Conservation (phyloP, 2,797 vertebrate species). For the Tiaroga cobitis region DNA sequence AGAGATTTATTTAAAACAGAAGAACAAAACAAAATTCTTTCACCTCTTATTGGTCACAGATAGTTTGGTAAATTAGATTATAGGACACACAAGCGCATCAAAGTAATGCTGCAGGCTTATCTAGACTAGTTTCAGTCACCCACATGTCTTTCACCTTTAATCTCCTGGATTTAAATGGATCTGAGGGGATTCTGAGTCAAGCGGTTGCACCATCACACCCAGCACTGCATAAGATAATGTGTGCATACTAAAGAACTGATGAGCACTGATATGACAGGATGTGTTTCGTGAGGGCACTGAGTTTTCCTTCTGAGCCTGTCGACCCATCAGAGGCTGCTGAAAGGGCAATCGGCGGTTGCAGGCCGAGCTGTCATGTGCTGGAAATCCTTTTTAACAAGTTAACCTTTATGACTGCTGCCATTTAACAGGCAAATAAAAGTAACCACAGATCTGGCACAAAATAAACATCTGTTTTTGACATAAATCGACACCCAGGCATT, state of each 20-base stretch:
- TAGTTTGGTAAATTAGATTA: constrained; percentile 31
- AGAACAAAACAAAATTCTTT: neutral
- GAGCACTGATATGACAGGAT: constrained; percentile 31
- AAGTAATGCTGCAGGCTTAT: constrained; percentile 36
- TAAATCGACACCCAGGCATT: neutral
- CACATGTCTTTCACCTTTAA: constrained; percentile 33
- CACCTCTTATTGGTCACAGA: constrained; percentile 10
- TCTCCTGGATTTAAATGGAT: constrained; percentile 41
- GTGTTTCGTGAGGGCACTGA: neutral
- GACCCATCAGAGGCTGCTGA: neutral
- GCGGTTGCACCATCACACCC: constrained; percentile 8
- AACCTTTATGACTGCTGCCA: constrained; percentile 33
- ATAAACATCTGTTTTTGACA: constrained; percentile 40
- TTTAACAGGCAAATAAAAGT: constrained; percentile 47
- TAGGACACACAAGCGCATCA: constrained; percentile 13
- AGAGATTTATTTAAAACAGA: neutral
- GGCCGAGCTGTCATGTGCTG: constrained; percentile 29
- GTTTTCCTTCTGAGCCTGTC: constrained; percentile 14
- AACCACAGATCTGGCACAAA: constrained; percentile 10
- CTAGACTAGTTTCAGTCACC: constrained; percentile 17
- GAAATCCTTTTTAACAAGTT: constrained; percentile 53
- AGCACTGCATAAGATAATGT: constrained; percentile 5
- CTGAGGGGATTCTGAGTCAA: constrained; percentile 20
- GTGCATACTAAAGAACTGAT: constrained; percentile 21
- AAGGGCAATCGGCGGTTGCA: constrained; percentile 16